Evolutionary conservation across 2,888 invertebrate genomes (phyloP).

Genomic region (Myopa testacea): DNA sequence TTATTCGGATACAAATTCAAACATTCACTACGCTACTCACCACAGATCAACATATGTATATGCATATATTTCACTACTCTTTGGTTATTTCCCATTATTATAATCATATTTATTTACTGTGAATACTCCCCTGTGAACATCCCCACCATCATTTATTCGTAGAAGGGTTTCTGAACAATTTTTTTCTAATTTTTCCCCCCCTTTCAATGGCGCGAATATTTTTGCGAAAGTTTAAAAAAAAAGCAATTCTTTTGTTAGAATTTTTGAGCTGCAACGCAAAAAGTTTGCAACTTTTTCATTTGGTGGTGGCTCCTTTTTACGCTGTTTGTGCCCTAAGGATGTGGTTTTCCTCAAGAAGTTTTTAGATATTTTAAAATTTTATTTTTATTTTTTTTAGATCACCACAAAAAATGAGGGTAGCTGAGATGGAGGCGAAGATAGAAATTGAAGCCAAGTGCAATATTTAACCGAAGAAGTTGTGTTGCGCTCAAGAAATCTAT

Average conservation of each 20-base stretch:
- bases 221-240: neutral
- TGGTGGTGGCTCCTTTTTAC: neutral
- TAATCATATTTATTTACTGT: too few species aligned
- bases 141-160: neutral
- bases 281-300: slow-evolving; percentile 24
- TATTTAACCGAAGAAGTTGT: slow-evolving; percentile 30
- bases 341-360: neutral
- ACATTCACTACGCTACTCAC: too few species aligned
- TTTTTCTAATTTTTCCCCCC: neutral
- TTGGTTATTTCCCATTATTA: too few species aligned
- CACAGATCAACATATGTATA: too few species aligned
- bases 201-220: neutral
- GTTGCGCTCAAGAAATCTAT: slow-evolving; percentile 10
- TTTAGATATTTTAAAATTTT: neutral
- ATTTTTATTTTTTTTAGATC: neutral
- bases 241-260: slow-evolving; percentile 20
- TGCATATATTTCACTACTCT: too few species aligned
- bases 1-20: too few species aligned
- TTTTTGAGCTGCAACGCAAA: slow-evolving; percentile 9
- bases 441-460: slow-evolving; percentile 41
- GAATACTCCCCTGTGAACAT: neutral
- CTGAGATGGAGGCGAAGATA: neutral
- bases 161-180: neutral
- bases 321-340: slow-evolving; percentile 11
- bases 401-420: slow-evolving; percentile 5